Evolutionary conservation across 1,140 invertebrate species (phyloP).

Genomic region (Bathynomus jamesi): DNA sequence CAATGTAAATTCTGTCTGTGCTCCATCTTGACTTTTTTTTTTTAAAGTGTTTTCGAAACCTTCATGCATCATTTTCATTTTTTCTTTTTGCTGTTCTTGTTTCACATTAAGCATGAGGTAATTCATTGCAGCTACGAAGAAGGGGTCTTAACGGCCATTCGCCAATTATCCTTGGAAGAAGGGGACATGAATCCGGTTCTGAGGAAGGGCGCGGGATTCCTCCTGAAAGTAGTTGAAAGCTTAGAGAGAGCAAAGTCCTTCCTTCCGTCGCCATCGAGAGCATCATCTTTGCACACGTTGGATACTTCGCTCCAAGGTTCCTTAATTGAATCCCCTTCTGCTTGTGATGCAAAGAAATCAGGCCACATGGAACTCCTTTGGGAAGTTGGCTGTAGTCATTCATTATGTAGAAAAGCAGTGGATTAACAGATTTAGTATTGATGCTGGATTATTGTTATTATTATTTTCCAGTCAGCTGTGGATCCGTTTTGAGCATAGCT

Average conservation of each 20-base stretch:
- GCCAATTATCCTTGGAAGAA: not conserved
- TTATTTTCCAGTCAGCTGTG: not conserved
- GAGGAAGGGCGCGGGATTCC: not conserved
- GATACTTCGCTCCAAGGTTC: not conserved
- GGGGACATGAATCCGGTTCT: not conserved
- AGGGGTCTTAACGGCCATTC: not conserved
- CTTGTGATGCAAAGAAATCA: no score
- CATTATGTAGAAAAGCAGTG: no score
- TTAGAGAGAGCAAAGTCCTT: not conserved
- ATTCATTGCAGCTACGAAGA: not conserved
- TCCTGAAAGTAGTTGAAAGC: not conserved
- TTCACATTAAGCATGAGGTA: no score
- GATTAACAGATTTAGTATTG: no score
- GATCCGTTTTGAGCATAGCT: slow-evolving; percentile 46
- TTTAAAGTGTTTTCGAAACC: no score
- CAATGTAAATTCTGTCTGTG: no score
- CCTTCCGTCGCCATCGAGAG: not conserved
- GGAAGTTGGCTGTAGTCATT: no score
- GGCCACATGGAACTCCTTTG: no score
- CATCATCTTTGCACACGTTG: not conserved
- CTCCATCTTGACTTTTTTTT: no score
- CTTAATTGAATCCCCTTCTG: no score
- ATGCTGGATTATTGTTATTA: not conserved
- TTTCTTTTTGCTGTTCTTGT: not conserved
- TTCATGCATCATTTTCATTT: not conserved